These are phyloP conservation scores for Leucoma salicis DNA, from an alignment of 2,888 invertebrate species.

Conservation along the genomic window DNA sequence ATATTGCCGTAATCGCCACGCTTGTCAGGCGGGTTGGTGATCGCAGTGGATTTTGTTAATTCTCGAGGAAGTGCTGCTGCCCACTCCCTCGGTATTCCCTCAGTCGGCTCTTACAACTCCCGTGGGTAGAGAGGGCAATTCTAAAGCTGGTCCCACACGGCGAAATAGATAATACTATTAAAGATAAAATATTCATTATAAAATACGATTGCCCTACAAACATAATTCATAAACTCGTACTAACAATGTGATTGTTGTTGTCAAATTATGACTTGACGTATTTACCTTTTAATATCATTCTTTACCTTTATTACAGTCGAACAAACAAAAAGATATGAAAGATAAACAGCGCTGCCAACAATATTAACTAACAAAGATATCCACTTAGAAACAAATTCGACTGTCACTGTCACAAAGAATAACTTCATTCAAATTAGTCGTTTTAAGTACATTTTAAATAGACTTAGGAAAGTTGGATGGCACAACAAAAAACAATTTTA, in stretches of 20 bases:
- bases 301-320: slow-evolving; percentile 28
- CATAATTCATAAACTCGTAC: slow-evolving; percentile 24
- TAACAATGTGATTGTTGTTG: slow-evolving; percentile 25
- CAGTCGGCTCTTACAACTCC: too few relatives aligned
- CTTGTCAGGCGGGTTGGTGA: too few relatives aligned
- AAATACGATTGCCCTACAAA: too few relatives aligned
- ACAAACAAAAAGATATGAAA: slow-evolving; percentile 34
- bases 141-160: too few relatives aligned
- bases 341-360: slow-evolving; percentile 28
- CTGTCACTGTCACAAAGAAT: slow-evolving; percentile 48
- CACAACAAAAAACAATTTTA: slow-evolving; percentile 52
- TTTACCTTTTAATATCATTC: slow-evolving; percentile 23
- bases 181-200: too few relatives aligned
- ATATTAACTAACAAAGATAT: slow-evolving; percentile 41
- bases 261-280: slow-evolving; percentile 18
- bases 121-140: too few relatives aligned
- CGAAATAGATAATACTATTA: too few relatives aligned
- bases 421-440: slow-evolving; percentile 57
- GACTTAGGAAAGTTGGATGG: slow-evolving; percentile 52
- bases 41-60: too few relatives aligned
- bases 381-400: slow-evolving; percentile 38
- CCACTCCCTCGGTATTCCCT: too few relatives aligned
- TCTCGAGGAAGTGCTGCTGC: too few relatives aligned
- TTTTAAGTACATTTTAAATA: slow-evolving; percentile 58
- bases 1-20: too few relatives aligned